These are phyloP conservation scores for Galeopterus variegatus DNA, from an alignment of 2,113 vertebrate genomes.

Conservation along the genomic window DNA sequence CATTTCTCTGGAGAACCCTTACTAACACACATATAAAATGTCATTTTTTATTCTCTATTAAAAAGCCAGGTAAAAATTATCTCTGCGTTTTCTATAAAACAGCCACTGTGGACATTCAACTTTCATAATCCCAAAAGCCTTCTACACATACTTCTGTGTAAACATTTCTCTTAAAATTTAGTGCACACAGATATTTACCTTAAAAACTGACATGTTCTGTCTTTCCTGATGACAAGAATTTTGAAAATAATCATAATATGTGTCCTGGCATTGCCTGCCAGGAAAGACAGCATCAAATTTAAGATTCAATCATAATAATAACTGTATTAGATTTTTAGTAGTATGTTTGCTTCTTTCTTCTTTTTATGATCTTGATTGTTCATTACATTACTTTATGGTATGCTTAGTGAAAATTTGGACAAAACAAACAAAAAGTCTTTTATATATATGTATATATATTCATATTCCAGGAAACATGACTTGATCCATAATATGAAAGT, in stretches of 20 bases:
- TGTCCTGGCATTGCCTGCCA: not conserved
- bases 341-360: not conserved
- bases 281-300: conserved; percentile 18
- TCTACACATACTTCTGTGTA: not conserved
- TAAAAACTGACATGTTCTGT: not conserved
- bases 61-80: not conserved
- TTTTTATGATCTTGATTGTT: not conserved
- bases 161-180: conserved; percentile 29
- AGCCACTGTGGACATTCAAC: not conserved
- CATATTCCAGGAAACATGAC: conserved; percentile 3
- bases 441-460: not conserved
- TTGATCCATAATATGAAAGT: not conserved
- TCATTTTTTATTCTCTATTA: conserved; percentile 41
- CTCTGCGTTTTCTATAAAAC: not conserved
- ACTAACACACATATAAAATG: not conserved
- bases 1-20: not conserved
- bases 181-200: not conserved
- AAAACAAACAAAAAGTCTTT: not conserved
- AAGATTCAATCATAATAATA: not conserved
- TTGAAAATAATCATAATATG: not conserved
- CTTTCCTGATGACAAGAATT: conserved; percentile 8
- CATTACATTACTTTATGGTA: not conserved
- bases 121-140: not conserved
- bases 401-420: not conserved
- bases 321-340: not conserved